Evolutionary conservation across 2,888 invertebrate species (phyloP), one percentile per base, ranked within the genome.

Genomic region (Dascillus cervinus): DNA sequence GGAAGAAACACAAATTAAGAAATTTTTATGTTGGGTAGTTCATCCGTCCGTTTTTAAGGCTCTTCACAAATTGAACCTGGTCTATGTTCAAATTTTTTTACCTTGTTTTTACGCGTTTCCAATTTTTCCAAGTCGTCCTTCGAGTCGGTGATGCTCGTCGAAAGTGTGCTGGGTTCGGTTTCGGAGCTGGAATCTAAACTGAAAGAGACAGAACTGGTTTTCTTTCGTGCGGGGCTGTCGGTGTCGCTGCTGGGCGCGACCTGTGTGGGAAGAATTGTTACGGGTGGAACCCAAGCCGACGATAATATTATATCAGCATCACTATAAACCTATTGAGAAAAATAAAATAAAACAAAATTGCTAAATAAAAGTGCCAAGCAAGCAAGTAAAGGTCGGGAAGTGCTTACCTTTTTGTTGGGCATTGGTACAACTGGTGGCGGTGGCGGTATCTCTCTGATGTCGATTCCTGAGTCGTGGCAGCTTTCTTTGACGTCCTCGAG

Each of bases 391-490:
- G 22, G 22, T 3, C 11, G 22, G 4, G 22, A 2, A 8, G n/a
- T n/a, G 46, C 38, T 46, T 45, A 76, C 75, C 70, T 80, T 80
- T 60, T 80, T 81, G 11, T 76, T 58, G 37, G 70, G 75, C 52
- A 81, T 56, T 31, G 62, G 66, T 25, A 56, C 56, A 32, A 60
- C 33, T 21, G 48, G 37, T 17, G 42, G 42, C 17, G 44, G 45
- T 46, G 62, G 59, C 48, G 62, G 67, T 26, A 82, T 79, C 58
- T 88, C 88, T 52, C 86, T 75, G 52, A 88, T 88, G 65, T 89
- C 88, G 55, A 89, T 88, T 50, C 88, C 88, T 6, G 88, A 88
- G 70, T 89, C 88, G 65, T 88, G 87, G 70, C 86, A 87, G 52
- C 85, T 84, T 53, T 72, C 72, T 32, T 62, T 72, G 29, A 47